A percentile compares a stretch with the other conserved stretches of the same genome.
Evolutionary conservation across 2,113 vertebrate species (phyloP).

Genomic region (Channa argus): DNA sequence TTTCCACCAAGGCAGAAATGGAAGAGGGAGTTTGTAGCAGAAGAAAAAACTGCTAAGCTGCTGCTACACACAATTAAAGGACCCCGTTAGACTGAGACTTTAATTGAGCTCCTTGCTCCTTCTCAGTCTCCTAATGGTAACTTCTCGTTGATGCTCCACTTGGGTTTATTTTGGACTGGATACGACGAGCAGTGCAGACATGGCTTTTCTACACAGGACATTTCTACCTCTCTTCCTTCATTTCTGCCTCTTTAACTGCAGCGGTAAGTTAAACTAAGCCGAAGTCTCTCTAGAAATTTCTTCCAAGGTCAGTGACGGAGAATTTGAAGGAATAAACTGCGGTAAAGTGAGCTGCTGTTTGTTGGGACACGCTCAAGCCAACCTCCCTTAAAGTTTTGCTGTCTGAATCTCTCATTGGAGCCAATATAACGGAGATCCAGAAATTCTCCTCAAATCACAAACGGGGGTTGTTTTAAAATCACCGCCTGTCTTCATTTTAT

Average conservation of each 20-base stretch:
- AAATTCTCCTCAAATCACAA: too few relatives aligned
- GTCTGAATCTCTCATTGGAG: too few relatives aligned
- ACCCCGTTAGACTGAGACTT: too few relatives aligned
- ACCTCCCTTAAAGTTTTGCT: too few relatives aligned
- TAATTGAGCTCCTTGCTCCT: constrained; percentile 48
- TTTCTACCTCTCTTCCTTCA: constrained; percentile 52
- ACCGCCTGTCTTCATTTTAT: too few relatives aligned
- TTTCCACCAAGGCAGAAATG: constrained; percentile 29
- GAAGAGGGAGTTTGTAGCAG: constrained; percentile 13
- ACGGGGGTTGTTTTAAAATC: too few relatives aligned
- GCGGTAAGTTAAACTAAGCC: constrained; percentile 65
- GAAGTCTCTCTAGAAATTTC: too few relatives aligned
- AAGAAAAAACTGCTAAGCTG: constrained; percentile 50
- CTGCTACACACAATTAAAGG: constrained; percentile 28
- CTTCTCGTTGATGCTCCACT: constrained; percentile 42
- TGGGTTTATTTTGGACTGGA: constrained; percentile 58
- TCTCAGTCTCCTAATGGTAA: constrained; percentile 42
- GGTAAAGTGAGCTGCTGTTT: too few relatives aligned
- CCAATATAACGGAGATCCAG: too few relatives aligned
- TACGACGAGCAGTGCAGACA: constrained; percentile 64
- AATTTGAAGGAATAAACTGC: too few relatives aligned
- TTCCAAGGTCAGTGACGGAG: constrained; percentile 5
- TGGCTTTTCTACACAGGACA: constrained; percentile 58
- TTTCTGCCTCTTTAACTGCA: constrained; percentile 40
- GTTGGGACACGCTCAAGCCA: too few relatives aligned